phyloP scores from a whole-genome alignment of 2,797 vertebrate genomes.

The Urosaurus nigricauda region DNA sequence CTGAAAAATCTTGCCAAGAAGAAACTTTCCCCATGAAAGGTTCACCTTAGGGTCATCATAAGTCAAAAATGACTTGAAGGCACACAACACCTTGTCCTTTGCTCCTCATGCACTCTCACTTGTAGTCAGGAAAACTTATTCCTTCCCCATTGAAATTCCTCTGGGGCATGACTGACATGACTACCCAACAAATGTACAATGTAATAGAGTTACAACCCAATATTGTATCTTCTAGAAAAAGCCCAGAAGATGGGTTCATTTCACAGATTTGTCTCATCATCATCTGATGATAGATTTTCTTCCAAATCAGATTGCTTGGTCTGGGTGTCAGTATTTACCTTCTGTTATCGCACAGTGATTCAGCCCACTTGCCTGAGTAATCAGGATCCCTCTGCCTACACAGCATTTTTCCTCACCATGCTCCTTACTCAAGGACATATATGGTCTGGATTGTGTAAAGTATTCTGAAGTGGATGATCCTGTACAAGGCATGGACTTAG shows the following conservation, averaged over 20 bases:
- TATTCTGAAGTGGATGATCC: background rate
- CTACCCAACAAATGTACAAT: background rate
- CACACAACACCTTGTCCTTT: background rate
- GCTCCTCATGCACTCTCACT: background rate
- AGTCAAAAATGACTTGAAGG: too few relatives aligned
- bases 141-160: background rate
- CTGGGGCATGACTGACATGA: background rate
- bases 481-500: background rate
- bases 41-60: too few relatives aligned
- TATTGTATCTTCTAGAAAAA: background rate
- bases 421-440: background rate
- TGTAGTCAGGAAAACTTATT: background rate
- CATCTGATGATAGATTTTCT: background rate
- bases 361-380: conserved; percentile 12
- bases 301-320: conserved; percentile 1
- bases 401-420: background rate
- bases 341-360: background rate
- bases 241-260: background rate
- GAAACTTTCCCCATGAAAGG: too few relatives aligned
- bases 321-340: background rate
- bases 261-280: background rate
- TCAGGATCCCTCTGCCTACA: conserved; percentile 1
- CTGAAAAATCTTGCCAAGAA: too few relatives aligned
- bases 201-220: background rate
- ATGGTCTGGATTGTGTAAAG: background rate